phyloP scores from a whole-genome alignment of 2,888 invertebrate genomes.

The Drosophila melanosoma region DNA sequence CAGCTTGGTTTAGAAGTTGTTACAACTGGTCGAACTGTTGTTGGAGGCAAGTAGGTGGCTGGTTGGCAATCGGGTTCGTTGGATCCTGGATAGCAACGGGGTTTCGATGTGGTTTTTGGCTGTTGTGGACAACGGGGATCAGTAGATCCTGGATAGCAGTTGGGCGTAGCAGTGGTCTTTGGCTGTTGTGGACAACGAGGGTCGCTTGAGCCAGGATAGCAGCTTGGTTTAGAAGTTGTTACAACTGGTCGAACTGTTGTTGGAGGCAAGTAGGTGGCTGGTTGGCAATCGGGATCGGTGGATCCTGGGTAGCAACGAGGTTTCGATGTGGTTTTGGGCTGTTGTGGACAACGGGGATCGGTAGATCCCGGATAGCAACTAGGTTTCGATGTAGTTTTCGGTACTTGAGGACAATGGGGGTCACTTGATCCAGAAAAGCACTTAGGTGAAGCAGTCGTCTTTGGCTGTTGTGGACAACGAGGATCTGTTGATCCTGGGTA shows the following conservation, averaged over 20 bases:
- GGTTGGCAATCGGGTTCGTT: slow-evolving; percentile 63
- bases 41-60: slow-evolving; percentile 12
- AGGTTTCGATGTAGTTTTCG: too few relatives aligned
- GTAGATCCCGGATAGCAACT: slow-evolving; percentile 40
- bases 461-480: slow-evolving; percentile 37
- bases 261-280: slow-evolving; percentile 27
- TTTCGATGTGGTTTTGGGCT: too few relatives aligned
- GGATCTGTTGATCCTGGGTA: slow-evolving; percentile 17
- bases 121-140: slow-evolving; percentile 64
- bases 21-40: neutral
- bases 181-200: slow-evolving; percentile 11
- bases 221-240: too few relatives aligned
- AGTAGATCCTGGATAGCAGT: slow-evolving; percentile 64
- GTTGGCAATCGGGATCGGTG: neutral
- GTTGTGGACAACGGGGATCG: too few relatives aligned
- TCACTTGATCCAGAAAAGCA: slow-evolving; percentile 41
- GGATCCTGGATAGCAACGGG: slow-evolving; percentile 82
- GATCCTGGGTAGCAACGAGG: too few relatives aligned
- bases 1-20: slow-evolving; percentile 54
- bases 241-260: slow-evolving; percentile 6
- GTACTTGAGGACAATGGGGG: too few relatives aligned
- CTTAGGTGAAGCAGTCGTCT: neutral
- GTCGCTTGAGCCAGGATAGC: neutral
- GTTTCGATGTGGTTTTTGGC: slow-evolving; percentile 24
- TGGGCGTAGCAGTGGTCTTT: slow-evolving; percentile 16